phyloP scores from a whole-genome alignment of 92 coral and sea anemone species.

The Phymanthus crucifer region DNA sequence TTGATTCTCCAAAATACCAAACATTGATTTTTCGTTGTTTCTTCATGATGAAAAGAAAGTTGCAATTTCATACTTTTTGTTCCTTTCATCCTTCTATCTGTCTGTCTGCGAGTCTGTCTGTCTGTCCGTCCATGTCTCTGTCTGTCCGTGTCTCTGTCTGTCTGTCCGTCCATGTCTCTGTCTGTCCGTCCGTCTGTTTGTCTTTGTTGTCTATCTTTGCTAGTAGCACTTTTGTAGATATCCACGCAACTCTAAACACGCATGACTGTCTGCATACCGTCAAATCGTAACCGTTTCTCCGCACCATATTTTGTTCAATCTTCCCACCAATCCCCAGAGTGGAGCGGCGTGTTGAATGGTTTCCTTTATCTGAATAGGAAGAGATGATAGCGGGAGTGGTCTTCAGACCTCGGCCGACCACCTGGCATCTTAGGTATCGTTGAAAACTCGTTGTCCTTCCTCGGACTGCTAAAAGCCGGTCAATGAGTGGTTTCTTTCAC shows the following conservation, averaged over 20 bases:
- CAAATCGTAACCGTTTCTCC: background rate
- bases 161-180: background rate
- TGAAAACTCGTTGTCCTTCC: slow-evolving; percentile 1
- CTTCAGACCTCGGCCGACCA: slow-evolving; percentile 38
- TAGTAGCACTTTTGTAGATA: background rate
- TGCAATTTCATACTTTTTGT: background rate
- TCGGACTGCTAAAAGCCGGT: slow-evolving; percentile 33
- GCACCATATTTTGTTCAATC: background rate
- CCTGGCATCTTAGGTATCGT: slow-evolving; percentile 44
- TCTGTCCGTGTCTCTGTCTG: background rate
- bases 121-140: background rate
- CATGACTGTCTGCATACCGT: background rate
- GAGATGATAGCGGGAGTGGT: slow-evolving; percentile 55
- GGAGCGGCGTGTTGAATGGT: slow-evolving; percentile 33
- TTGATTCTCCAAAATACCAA: background rate
- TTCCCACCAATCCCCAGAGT: background rate
- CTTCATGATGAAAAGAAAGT: background rate
- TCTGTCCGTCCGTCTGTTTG: background rate
- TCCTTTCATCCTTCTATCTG: background rate
- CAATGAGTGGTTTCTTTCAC: slow-evolving; percentile 26
- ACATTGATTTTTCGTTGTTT: background rate
- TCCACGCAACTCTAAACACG: background rate
- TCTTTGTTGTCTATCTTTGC: background rate
- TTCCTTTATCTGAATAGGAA: slow-evolving; percentile 41
- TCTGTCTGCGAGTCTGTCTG: background rate